phyloP scores from a whole-genome alignment of 2,113 vertebrate species.

The Strix aluco region DNA sequence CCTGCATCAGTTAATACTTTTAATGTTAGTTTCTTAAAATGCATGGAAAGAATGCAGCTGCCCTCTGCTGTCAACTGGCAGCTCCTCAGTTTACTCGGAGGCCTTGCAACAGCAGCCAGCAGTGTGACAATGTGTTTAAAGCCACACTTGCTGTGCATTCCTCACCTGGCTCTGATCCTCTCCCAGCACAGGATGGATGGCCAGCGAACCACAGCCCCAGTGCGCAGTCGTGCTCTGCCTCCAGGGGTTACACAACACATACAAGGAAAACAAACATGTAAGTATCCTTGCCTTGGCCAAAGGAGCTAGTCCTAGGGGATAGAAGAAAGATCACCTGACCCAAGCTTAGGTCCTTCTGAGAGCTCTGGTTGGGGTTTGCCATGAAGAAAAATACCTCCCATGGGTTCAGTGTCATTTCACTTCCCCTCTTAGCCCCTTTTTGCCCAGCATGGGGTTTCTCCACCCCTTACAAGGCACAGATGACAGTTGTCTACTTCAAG shows the following conservation, averaged over 20 bases:
- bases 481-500: not conserved
- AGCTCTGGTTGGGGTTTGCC: not conserved
- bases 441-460: not conserved
- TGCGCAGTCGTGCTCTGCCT: not conserved
- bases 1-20: not conserved
- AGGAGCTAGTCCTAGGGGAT: not conserved
- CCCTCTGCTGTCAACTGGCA: not conserved
- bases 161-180: not conserved
- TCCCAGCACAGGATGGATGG: not conserved
- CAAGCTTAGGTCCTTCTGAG: not conserved
- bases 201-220: not conserved
- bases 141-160: rapidly evolving
- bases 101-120: not conserved
- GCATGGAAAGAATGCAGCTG: not conserved
- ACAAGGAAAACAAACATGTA: not conserved
- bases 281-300: not conserved
- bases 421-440: not conserved
- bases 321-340: not conserved
- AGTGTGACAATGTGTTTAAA: not conserved
- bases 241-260: not conserved
- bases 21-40: not conserved
- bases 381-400: not conserved
- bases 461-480: too few species aligned
- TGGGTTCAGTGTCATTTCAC: not conserved
- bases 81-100: not conserved